Evolutionary conservation across 1,140 invertebrate genomes (phyloP), one percentile per base, ranked within the genome.

Genomic region (Lasioglossum albipes): DNA sequence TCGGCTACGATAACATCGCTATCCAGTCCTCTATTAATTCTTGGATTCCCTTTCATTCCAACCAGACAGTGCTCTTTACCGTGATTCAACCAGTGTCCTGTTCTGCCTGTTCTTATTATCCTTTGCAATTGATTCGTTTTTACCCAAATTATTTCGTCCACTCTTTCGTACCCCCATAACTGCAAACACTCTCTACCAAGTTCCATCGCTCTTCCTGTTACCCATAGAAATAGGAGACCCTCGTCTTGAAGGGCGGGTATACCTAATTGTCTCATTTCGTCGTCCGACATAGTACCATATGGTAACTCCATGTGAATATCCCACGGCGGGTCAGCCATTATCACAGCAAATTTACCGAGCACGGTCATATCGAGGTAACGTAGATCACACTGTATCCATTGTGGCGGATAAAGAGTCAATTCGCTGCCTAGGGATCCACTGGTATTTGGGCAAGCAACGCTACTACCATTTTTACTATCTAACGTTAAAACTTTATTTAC

Each of bases 261-360:
- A 0, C 85, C 97, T 52, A 99, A 93, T 73, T 98, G 97, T 83
- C 98, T 95, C 98, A 99, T 99, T 94, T 99, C 99, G 92, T 99
- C 98, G 92, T 99, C 98, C 0, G 97, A 98, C 97, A 99, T 98
- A 2, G 98, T 99, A n/a, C 99, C 98, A 91, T 99, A 99, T 0
- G 98, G 98, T 59, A 99, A 94, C 93, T 99, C 98, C 98, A 99
- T 99, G 91, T 99, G 98, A 84, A 99, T 99, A 91, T 99, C 98
- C 98, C 98, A 99, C 0, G 98, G 98, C 5, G 98, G 98, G 94
- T 99, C 98, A 49, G 97, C 97, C 97, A 98, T 98, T 79, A 98
- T 97, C 1, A 98, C 97, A 10, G 97, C 96, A 94, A 98, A 98
- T 93, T 98, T 98, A 64, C 96, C 98, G 87, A 99, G 94, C 36